Percentiles rank a stretch among this genome's conserved stretches.
Conservation (phyloP, 1,140 invertebrate species). For the Harlomillsia oculata region DNA sequence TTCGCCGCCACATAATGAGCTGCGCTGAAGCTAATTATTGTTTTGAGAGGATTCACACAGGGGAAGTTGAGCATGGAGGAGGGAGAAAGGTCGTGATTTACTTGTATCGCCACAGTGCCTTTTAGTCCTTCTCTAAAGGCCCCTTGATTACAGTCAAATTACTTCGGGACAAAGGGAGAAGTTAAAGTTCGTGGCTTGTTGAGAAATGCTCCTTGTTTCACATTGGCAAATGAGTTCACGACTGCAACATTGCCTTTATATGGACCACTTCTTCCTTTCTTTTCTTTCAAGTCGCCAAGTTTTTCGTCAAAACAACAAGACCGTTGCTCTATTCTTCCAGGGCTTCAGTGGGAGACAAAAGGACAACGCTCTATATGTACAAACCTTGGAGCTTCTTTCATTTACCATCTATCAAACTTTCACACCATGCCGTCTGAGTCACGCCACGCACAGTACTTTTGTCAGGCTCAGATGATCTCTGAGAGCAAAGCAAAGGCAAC, state of each 20-base stretch:
- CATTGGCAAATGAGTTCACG: conserved; percentile 23
- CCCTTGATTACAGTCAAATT: conserved; percentile 19
- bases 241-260: conserved; percentile 1
- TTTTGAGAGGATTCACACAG: conserved; percentile 10
- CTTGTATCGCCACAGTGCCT: conserved; percentile 21
- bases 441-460: no score
- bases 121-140: conserved; percentile 3
- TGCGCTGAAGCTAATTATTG: conserved; percentile 17
- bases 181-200: conserved; percentile 26
- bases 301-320: conserved; percentile 17
- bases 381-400: conserved; percentile 1
- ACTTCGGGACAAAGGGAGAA: conserved; percentile 9
- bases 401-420: conserved; percentile 11
- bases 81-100: conserved; percentile 29
- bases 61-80: conserved; percentile 14
- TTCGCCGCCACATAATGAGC: conserved; percentile 12
- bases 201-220: conserved; percentile 20
- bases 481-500: no score
- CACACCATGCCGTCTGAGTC: conserved; percentile 8
- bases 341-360: conserved; percentile 7
- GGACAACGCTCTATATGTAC: conserved; percentile 8
- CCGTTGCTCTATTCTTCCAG: conserved; percentile 13
- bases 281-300: conserved; percentile 2
- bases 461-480: no score
- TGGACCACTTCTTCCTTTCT: conserved; percentile 7